Evolutionary conservation across 2,888 invertebrate species (phyloP).

Genomic region (Notodonta dromedarius): DNA sequence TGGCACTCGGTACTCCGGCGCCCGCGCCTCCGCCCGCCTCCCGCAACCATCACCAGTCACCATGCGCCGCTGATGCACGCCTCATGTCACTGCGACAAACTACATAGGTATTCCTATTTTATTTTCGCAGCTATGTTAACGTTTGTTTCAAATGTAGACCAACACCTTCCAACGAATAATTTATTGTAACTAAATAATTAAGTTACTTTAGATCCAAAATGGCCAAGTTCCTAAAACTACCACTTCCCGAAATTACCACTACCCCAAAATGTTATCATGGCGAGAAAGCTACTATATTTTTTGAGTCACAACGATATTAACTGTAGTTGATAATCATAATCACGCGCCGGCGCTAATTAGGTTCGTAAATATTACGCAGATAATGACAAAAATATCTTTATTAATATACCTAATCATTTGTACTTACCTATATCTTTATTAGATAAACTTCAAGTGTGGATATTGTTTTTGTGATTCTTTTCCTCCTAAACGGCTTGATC

Average conservation of each 20-base stretch:
- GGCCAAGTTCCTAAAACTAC: too few relatives aligned
- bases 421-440: background rate
- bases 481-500: too few relatives aligned
- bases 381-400: constrained; percentile 29
- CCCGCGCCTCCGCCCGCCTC: constrained; percentile 24
- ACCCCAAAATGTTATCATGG: too few relatives aligned
- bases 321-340: background rate
- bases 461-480: too few relatives aligned
- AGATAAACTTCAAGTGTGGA: too few relatives aligned
- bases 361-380: constrained; percentile 16
- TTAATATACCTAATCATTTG: constrained; percentile 38
- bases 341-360: background rate
- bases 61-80: constrained; percentile 29
- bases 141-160: too few relatives aligned
- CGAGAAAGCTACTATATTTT: too few relatives aligned
- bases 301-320: background rate
- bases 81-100: constrained; percentile 19
- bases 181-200: too few relatives aligned
- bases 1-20: constrained; percentile 52
- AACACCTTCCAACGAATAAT: too few relatives aligned
- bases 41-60: constrained; percentile 22
- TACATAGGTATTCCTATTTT: background rate
- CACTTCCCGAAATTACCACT: too few relatives aligned
- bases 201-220: too few relatives aligned
- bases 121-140: too few relatives aligned